Evolutionary conservation across 2,113 vertebrate genomes (phyloP), one percentile per base, ranked within the genome.

Genomic region (Caranx melampygus): DNA sequence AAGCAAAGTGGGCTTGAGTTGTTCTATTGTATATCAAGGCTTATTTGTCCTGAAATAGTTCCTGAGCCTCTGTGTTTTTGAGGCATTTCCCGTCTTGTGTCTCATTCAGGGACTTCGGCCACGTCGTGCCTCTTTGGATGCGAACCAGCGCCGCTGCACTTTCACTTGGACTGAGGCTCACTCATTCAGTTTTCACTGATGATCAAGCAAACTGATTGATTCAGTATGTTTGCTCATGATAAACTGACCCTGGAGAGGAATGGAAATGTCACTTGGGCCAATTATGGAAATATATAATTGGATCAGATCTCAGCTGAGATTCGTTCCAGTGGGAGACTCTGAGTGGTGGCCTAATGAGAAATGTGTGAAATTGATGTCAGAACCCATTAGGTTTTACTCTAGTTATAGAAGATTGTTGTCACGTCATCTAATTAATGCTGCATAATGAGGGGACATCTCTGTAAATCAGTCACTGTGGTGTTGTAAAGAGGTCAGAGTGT

Each of bases 271-370:
- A 64, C 26, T 33, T 58, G 0, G 13, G 37, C 74, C 62, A 61
- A 54, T 80, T 84, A 82, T 85, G 51, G 72, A 88, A 90, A 86
- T 34, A n/a, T 75, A 33, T 82, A 91, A 91, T 84, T 88, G 79
- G 84, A 81, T 87, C 86, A 88, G 57, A 71, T 78, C 81, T 89
- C 85, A 61, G 79, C 70, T 86, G 87, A 83, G 82, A 78, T 51
- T 69, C 0, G n/a, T 14, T 71, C 79, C 52, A 40, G 16, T 72
- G 69, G 75, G 82, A 84, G 40, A 52, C 58, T 74, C 2, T 81
- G 58, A 71, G 60, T 82, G 64, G 62, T 18, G 6, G 42, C 58
- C 44, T 20, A 72, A 66, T 78, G 55, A 37, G 40, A 88, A 81
- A 71, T 74, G 52, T 67, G 45, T 68, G 62, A 59, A 82, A 87